Conservation (phyloP, 2,113 vertebrate species). For the Microtus richardsoni region DNA sequence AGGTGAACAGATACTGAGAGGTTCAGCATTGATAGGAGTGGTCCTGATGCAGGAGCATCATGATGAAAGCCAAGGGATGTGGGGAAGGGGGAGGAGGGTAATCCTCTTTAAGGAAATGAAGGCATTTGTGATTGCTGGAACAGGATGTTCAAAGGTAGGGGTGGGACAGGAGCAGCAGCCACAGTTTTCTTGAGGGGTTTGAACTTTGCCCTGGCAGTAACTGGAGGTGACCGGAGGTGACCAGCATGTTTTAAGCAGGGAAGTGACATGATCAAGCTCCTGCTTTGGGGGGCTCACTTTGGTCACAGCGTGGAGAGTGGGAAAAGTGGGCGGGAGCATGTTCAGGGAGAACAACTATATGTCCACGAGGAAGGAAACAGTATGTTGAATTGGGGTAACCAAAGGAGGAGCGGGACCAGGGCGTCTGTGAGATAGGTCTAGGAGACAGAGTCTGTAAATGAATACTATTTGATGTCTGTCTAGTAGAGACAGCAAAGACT, state of each 20-base stretch:
- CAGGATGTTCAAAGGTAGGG: background rate
- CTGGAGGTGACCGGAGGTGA: too few relatives aligned
- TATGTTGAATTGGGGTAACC: background rate
- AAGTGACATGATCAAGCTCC: background rate
- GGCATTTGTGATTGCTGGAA: background rate
- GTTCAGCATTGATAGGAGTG: background rate
- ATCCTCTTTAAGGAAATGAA: background rate
- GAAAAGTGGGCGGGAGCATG: background rate
- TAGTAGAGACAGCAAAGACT: background rate
- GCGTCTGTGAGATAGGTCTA: background rate
- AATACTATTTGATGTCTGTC: background rate
- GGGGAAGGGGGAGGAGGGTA: fast-evolving
- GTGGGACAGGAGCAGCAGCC: background rate
- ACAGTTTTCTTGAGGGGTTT: background rate
- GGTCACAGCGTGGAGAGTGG: background rate
- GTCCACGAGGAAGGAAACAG: background rate
- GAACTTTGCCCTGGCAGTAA: background rate
- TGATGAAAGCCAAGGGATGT: background rate
- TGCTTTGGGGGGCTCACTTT: background rate
- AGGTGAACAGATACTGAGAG: background rate
- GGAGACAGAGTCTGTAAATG: background rate
- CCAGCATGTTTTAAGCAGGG: too few relatives aligned
- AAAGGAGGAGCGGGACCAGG: too few relatives aligned
- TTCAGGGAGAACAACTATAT: background rate
- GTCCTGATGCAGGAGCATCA: background rate